Base-by-base conservation (phyloP, 2,888 invertebrate genomes). In the Scrobipalpa costella region DNA sequence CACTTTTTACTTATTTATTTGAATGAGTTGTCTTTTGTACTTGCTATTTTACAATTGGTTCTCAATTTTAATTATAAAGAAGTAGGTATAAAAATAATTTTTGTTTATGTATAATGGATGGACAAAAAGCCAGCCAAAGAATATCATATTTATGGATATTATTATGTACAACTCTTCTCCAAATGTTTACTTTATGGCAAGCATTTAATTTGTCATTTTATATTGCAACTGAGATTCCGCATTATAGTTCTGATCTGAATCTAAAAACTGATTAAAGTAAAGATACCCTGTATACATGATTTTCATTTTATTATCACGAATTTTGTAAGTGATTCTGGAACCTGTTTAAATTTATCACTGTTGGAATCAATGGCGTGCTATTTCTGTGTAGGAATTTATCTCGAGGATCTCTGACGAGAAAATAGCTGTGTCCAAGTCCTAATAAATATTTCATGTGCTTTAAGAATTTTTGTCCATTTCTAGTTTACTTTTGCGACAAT, bases 351-450 rank as follows among this genome's bases (percentile, higher is more conserved):
- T n/a, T n/a, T 44, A 44, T 44, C 44, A 44, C n/a, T 44, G 7
- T 15, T 44, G 44, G 15, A 44, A 44, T 44, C 44, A 44, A 44
- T 44, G n/a, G n/a, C 44, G 3, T n/a, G 44, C 44, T 44, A n/a
- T 44, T 44, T 44, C 15, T n/a, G 15, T 44, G 44, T 40, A 40
- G 40, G 13, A 40, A 40, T 40, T 40, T 40, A 40, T 40, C 40
- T 9, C 40, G 40, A 40, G n/a, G 44, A 44, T 44, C 40, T 40
- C 44, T n/a, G 44, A 44, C 15, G 44, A 44, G 44, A 44, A 44
- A 44, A 44, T 15, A 44, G 44, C 44, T 15, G 44, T 65, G 65
- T 57, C 47, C 62, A 65, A 67, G 67, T 34, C 65, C 65, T 15
- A 60, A 58, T 44, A 64, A 58, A 62, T 36, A 44, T 44, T 44